phyloP scores from a whole-genome alignment of 2,113 vertebrate species.

The Actenoides hombroni region DNA sequence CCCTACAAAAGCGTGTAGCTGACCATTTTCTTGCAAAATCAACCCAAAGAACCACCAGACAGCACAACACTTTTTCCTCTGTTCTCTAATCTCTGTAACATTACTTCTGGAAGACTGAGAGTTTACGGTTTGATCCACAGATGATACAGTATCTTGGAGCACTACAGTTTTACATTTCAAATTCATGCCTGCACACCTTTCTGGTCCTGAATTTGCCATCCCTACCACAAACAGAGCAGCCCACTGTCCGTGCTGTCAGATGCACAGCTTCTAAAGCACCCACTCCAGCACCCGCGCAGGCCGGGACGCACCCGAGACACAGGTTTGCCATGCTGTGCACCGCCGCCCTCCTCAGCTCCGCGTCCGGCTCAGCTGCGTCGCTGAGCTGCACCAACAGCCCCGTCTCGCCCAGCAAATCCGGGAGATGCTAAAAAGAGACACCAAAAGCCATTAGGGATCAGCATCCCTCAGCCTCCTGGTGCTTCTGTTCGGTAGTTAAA shows the following conservation, averaged over 20 bases:
- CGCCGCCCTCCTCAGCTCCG: constrained; percentile 83
- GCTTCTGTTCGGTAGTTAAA: background rate
- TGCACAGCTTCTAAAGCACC: accelerated
- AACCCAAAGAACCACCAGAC: background rate
- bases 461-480: background rate
- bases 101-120: background rate
- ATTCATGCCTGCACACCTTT: background rate
- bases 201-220: background rate
- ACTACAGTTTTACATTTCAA: background rate
- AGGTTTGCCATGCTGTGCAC: constrained; percentile 90
- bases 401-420: constrained; percentile 79
- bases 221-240: background rate
- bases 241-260: background rate
- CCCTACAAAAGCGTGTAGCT: background rate
- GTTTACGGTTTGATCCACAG: background rate
- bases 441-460: background rate
- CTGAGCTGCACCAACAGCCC: constrained; percentile 84
- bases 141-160: background rate
- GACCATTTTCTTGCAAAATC: background rate
- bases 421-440: constrained; percentile 79
- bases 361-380: constrained; percentile 76
- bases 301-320: constrained; percentile 81
- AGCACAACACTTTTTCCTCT: background rate
- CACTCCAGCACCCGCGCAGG: background rate
- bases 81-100: background rate